phyloP scores from a whole-genome alignment of 2,888 invertebrate genomes.

The Cantharis flavilabris region DNA sequence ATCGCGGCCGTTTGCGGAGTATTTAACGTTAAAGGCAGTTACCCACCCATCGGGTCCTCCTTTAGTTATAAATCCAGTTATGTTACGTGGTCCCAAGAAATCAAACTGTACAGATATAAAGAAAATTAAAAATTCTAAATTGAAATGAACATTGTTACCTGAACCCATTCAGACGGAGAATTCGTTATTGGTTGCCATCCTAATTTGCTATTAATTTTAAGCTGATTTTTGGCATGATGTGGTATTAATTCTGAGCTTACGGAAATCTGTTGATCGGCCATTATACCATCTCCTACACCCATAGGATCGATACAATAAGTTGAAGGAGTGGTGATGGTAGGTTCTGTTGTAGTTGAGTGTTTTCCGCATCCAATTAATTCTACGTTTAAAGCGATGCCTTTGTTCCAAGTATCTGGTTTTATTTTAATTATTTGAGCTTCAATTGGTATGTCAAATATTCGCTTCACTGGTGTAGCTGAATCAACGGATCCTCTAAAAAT shows the following conservation, averaged over 20 bases:
- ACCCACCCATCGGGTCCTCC: slow-evolving; percentile 77
- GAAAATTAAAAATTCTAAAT: neutral
- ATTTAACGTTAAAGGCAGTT: slow-evolving; percentile 71
- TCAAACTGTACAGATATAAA: slow-evolving; percentile 63
- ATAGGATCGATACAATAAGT: slow-evolving; percentile 70
- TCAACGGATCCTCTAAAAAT: slow-evolving; percentile 76
- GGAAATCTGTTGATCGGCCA: slow-evolving; percentile 68
- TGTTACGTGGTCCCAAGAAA: slow-evolving; percentile 73
- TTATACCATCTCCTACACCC: slow-evolving; percentile 68
- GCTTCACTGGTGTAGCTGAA: slow-evolving; percentile 61
- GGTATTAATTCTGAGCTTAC: slow-evolving; percentile 63
- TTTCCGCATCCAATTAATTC: slow-evolving; percentile 76
- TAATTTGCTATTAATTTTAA: slow-evolving; percentile 56
- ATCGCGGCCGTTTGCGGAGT: slow-evolving; percentile 70
- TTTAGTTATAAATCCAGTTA: slow-evolving; percentile 79
- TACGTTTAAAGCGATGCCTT: slow-evolving; percentile 65
- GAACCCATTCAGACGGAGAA: slow-evolving; percentile 71
- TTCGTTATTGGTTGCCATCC: slow-evolving; percentile 72
- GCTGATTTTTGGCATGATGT: slow-evolving; percentile 52
- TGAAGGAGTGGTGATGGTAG: neutral
- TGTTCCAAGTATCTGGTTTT: slow-evolving; percentile 76
- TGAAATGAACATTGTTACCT: slow-evolving; percentile 55
- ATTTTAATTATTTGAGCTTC: slow-evolving; percentile 76
- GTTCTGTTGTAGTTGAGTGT: slow-evolving; percentile 18
- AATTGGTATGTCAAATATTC: slow-evolving; percentile 72